Evolutionary conservation across 2,113 vertebrate genomes (phyloP), one percentile per base, ranked within the genome.

Genomic region (Oreamnos americanus): DNA sequence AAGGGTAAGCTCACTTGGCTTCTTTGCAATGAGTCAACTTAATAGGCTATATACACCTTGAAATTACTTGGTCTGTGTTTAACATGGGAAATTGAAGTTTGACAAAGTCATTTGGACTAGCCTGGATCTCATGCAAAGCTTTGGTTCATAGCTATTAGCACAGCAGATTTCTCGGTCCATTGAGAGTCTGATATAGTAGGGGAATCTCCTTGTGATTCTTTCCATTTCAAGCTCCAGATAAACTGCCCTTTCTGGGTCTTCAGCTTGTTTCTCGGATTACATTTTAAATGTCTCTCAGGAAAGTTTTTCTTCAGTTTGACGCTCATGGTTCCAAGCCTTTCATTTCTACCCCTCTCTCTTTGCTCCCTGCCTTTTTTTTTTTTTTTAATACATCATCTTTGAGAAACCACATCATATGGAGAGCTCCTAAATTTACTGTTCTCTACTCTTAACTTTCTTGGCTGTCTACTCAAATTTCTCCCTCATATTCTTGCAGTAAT

Each of bases 181-280:
- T 98, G 97, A 89, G 91, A 95, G 78, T 83, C 39, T 98, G 97
- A 97, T 95, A n/a, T 53, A 95, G 97, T 67, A 87, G 92, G 71
- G 82, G 91, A 86, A 45, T 97, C 82, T 97, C 95, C 53, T 84
- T 94, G 97, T 92, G 94, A 94, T 88, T 94, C 96, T 95, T 90
- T 79, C 85, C 87, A 90, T 92, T 71, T 47, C 86, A 36, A 88
- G 85, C 92, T 71, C 90, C 87, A 97, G 90, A 93, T 53, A 95
- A 78, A 82, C 94, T 97, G 97, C 93, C 96, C 97, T 97, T 96
- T 96, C 97, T 94, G 96, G 79, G n/a, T 94, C 97, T 97, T 96
- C 87, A 88, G 92, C 85, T 90, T 94, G 87, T 97, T 97, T 97
- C 94, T 97, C 49, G 74, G 96, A 96, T 98, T 97, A 94, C 51